Evolutionary conservation across 2,113 vertebrate genomes (phyloP), one percentile per base, ranked within the genome.

Genomic region (Triplophysa tibetana): DNA sequence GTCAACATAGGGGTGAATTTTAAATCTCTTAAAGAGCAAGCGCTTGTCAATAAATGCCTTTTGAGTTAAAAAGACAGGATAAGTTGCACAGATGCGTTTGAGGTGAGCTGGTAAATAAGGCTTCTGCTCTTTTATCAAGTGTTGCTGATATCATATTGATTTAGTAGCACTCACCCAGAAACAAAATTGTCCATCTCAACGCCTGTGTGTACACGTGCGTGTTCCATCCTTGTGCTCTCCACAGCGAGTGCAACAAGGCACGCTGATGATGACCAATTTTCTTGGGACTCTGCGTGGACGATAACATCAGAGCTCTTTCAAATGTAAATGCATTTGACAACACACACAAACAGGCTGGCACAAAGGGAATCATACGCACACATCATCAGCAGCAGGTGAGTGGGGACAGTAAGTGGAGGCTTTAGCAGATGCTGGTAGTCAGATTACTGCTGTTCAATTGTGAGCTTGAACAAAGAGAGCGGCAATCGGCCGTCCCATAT

Each of bases 371-470:
- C 4, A 64, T 17, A 21, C 48, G 67, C 48, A 66, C 74, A 76
- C 41, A 62, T 38, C 17, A 67, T 29, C 52, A 68, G 76, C 63
- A 41, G 60, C 69, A 74, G 81, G 65, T 75, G 64, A 81, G 29
- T 54, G 66, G 21, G 50, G 70, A 26, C 62, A 45, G 70, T 66
- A 80, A 67, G 23, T 50, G 26, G 62, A 69, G 56, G 79, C 38
- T 50, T 26, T 60, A 58, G 62, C 65, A 84, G 80, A 76, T 70
- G 75, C 61, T 24, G 38, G 72, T 72, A 70, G 70, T 85, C 77
- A 72, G 80, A 80, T 79, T 79, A 82, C 80, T 29, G 69, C 68
- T 76, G 60, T 62, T 66, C 73, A 62, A 76, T 81, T 79, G 76
- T 76, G 66, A 70, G 48, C 19, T 41, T 24, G 48, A n/a, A 45